These are phyloP conservation scores for Chrysochloris asiatica DNA, from an alignment of 2,113 vertebrate species.

Conservation along the genomic window DNA sequence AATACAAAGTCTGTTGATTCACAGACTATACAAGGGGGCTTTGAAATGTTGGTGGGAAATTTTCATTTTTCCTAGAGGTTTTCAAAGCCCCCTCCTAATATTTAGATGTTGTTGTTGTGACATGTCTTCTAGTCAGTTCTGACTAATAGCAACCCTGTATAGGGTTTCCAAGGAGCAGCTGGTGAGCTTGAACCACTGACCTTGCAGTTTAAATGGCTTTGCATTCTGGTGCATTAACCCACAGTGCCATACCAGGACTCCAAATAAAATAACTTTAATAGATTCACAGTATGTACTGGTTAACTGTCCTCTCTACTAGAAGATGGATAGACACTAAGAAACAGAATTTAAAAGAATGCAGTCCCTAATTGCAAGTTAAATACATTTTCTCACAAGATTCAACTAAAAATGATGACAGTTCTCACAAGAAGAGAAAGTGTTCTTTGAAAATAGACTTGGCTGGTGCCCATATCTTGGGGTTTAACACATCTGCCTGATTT, in stretches of 20 bases:
- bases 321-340: background rate
- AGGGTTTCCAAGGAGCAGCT: too few species aligned
- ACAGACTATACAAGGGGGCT: background rate
- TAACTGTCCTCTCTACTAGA: constrained; percentile 21
- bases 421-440: background rate
- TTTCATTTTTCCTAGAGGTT: too few species aligned
- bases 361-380: constrained; percentile 1
- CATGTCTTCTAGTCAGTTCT: too few species aligned
- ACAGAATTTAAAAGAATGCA: constrained; percentile 38
- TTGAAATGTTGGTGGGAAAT: too few species aligned
- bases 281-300: background rate
- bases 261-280: constrained; percentile 38
- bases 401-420: constrained; percentile 25
- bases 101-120: too few species aligned
- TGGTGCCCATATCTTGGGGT: background rate
- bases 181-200: too few species aligned
- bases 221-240: too few species aligned
- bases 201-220: too few species aligned
- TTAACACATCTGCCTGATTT: constrained; percentile 23
- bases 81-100: background rate
- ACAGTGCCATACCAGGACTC: too few species aligned
- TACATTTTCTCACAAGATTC: background rate
- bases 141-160: too few species aligned
- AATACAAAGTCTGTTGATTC: background rate
- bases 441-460: constrained; percentile 25